A percentile compares a stretch with the other conserved stretches of the same genome.
Evolutionary conservation across 2,797 vertebrate genomes (phyloP).

Genomic region (Tapera naevia): DNA sequence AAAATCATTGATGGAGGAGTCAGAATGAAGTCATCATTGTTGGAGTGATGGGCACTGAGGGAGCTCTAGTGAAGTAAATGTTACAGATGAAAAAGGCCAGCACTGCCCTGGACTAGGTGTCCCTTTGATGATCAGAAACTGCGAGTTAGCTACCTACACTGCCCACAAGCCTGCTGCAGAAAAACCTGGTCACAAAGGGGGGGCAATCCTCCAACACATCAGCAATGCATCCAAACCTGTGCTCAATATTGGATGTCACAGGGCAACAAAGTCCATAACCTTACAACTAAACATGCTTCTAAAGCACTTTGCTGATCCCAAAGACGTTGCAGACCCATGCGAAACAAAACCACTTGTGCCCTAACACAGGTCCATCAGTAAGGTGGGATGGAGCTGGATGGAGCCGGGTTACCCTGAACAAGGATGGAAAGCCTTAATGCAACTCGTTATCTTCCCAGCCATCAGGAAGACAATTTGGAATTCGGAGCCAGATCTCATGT

Average conservation of each 20-base stretch:
- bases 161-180: background rate
- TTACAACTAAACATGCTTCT: background rate
- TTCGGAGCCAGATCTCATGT: background rate
- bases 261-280: accelerated
- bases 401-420: background rate
- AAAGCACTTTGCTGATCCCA: background rate
- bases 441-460: background rate
- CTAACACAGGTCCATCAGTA: background rate
- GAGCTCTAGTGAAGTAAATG: background rate
- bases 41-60: background rate
- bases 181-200: background rate
- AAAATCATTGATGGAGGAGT: background rate
- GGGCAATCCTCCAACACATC: background rate
- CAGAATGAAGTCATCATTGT: background rate
- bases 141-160: too few relatives aligned
- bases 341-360: background rate
- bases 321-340: background rate
- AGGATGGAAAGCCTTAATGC: background rate
- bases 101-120: background rate
- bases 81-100: background rate
- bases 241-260: accelerated
- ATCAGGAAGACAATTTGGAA: background rate
- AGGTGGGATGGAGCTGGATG: background rate
- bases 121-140: background rate
- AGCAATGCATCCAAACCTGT: background rate